A percentile compares a stretch with the other conserved stretches of the same genome.
Conservation (phyloP, 2,113 vertebrate species). For the Daubentonia madagascariensis region DNA sequence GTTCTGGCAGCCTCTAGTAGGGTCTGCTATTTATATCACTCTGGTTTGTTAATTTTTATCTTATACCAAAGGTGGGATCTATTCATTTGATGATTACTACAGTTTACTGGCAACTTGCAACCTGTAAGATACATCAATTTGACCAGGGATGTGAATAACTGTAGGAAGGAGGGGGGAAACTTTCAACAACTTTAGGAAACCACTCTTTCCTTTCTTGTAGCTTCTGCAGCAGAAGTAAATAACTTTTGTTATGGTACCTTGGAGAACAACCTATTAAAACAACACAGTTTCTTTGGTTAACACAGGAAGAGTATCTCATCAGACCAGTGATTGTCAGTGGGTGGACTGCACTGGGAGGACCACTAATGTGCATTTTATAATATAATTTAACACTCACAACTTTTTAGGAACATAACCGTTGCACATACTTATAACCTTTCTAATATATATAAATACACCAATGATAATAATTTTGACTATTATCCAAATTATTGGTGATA, state of each 20-base stretch:
- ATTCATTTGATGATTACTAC: neutral
- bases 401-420: neutral
- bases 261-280: neutral
- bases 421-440: neutral
- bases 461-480: neutral
- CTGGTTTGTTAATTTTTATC: neutral
- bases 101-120: neutral
- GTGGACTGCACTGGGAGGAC: neutral
- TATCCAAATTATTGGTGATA: neutral
- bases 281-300: neutral
- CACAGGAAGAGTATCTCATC: neutral
- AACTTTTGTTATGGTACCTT: neutral
- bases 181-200: neutral
- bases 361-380: neutral
- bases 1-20: neutral
- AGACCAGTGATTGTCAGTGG: neutral
- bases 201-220: neutral
- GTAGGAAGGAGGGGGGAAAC: neutral
- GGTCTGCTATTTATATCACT: neutral
- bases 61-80: neutral
- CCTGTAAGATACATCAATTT: neutral
- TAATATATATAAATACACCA: neutral
- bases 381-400: neutral
- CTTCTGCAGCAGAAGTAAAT: neutral
- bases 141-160: neutral